Evolutionary conservation across 2,113 vertebrate species (phyloP).

Genomic region (Hiodon tergisus): DNA sequence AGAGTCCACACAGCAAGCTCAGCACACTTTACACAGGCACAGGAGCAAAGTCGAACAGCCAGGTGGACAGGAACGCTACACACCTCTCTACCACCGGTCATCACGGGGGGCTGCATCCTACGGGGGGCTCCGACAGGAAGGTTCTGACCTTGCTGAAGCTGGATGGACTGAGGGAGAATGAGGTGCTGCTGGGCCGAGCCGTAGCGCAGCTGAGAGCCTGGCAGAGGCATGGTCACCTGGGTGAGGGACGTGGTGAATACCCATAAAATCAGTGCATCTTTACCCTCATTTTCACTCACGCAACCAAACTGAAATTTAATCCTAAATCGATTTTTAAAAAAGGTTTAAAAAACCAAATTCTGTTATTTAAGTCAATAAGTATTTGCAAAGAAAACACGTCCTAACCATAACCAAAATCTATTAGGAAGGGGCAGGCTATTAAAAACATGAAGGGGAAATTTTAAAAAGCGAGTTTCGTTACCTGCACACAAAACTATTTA

Average conservation of each 20-base stretch:
- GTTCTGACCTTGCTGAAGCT: conserved; percentile 92
- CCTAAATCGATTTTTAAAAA: neutral
- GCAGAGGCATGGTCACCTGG: conserved; percentile 91
- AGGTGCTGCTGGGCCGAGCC: conserved; percentile 94
- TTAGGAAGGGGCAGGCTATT: no score
- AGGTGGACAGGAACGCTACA: neutral
- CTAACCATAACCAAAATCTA: neutral
- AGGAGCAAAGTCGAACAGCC: neutral
- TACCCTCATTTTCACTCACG: neutral
- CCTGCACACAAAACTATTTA: neutral
- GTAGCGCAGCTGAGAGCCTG: conserved; percentile 89
- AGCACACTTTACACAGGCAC: no score
- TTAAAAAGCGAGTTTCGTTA: no score
- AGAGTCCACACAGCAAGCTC: no score
- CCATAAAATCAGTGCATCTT: neutral
- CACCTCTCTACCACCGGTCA: conserved; percentile 85
- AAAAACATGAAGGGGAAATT: no score
- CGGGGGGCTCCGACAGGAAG: conserved; percentile 84
- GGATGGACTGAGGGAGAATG: conserved; percentile 91
- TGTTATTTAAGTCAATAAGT: neutral
- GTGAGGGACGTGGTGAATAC: neutral
- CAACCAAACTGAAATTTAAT: neutral
- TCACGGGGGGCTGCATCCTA: conserved; percentile 82
- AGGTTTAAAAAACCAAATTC: neutral
- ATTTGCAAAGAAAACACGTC: neutral